Evolutionary conservation across 2,797 vertebrate genomes (phyloP).

Genomic region (Linurgus olivaceus): DNA sequence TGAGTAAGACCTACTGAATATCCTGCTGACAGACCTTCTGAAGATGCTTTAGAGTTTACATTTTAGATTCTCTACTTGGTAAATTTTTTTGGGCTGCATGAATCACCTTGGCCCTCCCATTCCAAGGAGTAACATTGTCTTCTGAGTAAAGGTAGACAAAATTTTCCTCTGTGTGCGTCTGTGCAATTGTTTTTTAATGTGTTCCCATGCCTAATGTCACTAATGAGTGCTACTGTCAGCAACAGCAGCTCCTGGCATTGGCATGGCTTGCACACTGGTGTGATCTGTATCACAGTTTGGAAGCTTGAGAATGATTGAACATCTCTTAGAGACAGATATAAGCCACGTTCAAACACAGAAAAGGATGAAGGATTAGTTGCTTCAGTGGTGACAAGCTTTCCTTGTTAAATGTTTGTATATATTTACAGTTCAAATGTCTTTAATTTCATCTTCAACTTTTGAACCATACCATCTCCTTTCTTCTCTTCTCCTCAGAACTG

Average conservation of each 20-base stretch:
- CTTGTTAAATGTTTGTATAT: neutral
- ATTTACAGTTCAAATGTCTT: neutral
- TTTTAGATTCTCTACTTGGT: neutral
- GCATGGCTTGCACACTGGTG: neutral
- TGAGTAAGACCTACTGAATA: conserved; percentile 8
- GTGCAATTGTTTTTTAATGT: fast-evolving
- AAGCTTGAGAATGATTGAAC: fast-evolving
- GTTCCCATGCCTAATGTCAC: neutral
- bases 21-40: neutral
- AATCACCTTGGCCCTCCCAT: neutral
- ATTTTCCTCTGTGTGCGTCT: neutral
- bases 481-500: neutral
- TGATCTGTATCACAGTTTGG: fast-evolving
- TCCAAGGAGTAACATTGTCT: neutral
- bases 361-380: neutral
- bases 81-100: neutral
- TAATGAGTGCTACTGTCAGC: neutral
- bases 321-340: neutral
- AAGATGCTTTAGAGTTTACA: neutral
- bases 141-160: neutral
- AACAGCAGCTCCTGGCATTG: neutral
- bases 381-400: neutral
- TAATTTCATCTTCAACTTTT: neutral
- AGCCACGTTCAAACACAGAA: neutral
- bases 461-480: neutral